Evolutionary conservation across 1,140 invertebrate genomes (phyloP).

Genomic region (Trichonephila clavipes): DNA sequence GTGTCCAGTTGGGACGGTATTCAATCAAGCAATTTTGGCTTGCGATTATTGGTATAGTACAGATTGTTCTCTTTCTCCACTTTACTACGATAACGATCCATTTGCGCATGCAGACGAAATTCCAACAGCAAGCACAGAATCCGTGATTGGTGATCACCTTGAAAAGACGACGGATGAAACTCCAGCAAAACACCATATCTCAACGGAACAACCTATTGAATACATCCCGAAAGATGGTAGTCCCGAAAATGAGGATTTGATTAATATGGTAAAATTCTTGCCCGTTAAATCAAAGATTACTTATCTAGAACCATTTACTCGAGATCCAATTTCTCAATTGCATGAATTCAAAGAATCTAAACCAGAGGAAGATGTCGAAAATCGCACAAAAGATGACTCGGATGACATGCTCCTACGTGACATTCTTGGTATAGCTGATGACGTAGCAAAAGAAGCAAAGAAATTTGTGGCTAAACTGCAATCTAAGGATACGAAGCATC

Average conservation of each 20-base stretch:
- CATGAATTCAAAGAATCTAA: not conserved
- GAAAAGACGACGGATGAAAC: not conserved
- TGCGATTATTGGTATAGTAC: constrained; percentile 77
- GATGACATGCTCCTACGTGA: not conserved
- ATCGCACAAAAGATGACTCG: not conserved
- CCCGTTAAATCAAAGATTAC: not conserved
- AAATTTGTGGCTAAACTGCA: not conserved
- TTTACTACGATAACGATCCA: not conserved
- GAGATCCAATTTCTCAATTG: no score
- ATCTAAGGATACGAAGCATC: not conserved
- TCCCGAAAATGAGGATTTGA: not conserved
- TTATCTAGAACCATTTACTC: not conserved
- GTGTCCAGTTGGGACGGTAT: constrained; percentile 92
- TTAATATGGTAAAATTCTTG: not conserved
- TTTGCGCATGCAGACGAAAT: not conserved
- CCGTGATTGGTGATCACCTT: not conserved
- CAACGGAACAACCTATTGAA: not conserved
- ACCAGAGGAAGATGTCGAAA: not conserved
- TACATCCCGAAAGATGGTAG: not conserved
- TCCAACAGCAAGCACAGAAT: not conserved
- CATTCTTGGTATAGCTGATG: not conserved
- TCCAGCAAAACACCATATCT: not conserved
- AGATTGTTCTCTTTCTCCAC: not conserved
- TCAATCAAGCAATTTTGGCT: constrained; percentile 85
- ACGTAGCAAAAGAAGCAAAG: not conserved